Evolutionary conservation across 2,113 vertebrate genomes (phyloP).

Genomic region (Silurus glanis): DNA sequence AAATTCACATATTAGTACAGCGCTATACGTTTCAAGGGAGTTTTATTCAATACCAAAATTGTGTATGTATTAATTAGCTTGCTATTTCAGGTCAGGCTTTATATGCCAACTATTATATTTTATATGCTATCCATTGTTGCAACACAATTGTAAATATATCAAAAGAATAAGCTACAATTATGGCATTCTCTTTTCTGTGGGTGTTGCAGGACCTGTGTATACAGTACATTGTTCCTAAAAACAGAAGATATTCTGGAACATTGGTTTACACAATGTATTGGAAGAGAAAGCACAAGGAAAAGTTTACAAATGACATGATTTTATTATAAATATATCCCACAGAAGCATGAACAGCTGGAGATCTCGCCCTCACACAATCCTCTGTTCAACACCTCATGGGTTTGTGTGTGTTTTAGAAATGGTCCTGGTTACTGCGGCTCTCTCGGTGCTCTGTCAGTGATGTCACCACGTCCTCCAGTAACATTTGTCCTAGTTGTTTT

Average conservation of each 20-base stretch:
- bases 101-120: not conserved
- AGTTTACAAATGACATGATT: conserved; percentile 17
- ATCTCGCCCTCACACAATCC: not conserved
- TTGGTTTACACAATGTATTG: not conserved
- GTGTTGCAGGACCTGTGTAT: too few species aligned
- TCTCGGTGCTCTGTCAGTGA: conserved; percentile 73
- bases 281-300: not conserved
- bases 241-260: not conserved
- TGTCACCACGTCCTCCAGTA: conserved; percentile 66
- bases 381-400: not conserved
- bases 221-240: not conserved
- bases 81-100: not conserved
- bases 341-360: not conserved
- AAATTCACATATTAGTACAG: too few species aligned
- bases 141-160: too few species aligned
- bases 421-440: conserved; percentile 72
- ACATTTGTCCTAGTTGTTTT: conserved; percentile 71
- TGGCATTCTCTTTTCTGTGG: too few species aligned
- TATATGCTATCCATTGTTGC: too few species aligned
- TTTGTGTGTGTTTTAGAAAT: conserved; percentile 66
- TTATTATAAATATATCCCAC: conserved; percentile 44
- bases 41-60: too few species aligned
- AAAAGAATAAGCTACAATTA: too few species aligned
- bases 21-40: too few species aligned
- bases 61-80: too few species aligned